These are phyloP conservation scores for Acanthosoma haemorrhoidale DNA, from an alignment of 2,888 invertebrate genomes.

Conservation along the genomic window DNA sequence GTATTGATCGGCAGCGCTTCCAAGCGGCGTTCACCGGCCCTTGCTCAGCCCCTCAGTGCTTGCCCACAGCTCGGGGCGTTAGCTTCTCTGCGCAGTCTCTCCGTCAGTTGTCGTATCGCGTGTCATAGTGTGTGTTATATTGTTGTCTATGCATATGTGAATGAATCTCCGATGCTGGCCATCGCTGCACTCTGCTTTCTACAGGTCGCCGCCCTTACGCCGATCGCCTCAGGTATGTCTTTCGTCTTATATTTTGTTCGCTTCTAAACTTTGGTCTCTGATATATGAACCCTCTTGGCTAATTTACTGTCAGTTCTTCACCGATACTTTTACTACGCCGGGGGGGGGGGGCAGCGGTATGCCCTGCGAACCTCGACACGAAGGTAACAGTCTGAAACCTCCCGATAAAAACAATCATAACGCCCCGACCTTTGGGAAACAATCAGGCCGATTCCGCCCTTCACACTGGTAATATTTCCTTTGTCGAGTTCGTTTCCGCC, in stretches of 20 bases:
- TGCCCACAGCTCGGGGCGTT: neutral
- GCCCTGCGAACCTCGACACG: too few species aligned
- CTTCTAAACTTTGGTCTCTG: too few species aligned
- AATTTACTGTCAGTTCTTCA: too few species aligned
- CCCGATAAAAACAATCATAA: neutral
- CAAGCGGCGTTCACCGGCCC: neutral
- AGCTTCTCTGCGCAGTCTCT: neutral
- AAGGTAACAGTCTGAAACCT: neutral
- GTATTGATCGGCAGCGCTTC: conserved; percentile 12
- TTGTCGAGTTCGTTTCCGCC: too few species aligned
- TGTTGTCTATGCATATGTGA: neutral
- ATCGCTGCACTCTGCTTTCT: neutral
- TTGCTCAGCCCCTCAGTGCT: neutral
- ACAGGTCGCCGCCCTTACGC: neutral
- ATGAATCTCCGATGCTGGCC: neutral
- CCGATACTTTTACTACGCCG: too few species aligned
- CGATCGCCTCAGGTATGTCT: neutral
- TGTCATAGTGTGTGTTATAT: neutral
- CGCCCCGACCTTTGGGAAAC: neutral
- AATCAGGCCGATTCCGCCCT: too few species aligned
- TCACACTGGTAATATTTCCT: too few species aligned
- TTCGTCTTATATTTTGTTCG: too few species aligned
- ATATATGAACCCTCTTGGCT: too few species aligned
- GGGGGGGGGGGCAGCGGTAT: too few species aligned
- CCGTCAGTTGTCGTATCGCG: neutral